These are phyloP conservation scores for Trididemnum miniatum DNA, from an alignment of 23 tunicate species.

Conservation along the genomic window DNA sequence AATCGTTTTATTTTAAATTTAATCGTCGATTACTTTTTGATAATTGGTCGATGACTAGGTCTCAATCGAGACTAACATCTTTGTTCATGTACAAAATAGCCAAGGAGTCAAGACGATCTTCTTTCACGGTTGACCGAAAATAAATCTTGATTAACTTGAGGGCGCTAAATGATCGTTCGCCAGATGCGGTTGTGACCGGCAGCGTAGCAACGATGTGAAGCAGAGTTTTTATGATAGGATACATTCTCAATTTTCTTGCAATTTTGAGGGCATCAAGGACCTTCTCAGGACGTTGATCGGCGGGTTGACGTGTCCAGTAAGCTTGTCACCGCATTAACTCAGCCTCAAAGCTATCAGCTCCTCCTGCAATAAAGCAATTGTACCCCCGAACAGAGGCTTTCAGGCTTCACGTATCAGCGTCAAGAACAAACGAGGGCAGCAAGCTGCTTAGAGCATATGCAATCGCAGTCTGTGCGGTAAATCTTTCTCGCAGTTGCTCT, in stretches of 20 bases:
- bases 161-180: too few relatives aligned
- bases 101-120: constrained; percentile 1
- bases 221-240: background rate
- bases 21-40: background rate
- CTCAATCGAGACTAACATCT: background rate
- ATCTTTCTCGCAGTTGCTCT: too few relatives aligned
- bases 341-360: constrained; percentile 4
- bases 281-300: too few relatives aligned
- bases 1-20: background rate
- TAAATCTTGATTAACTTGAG: too few relatives aligned
- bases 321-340: constrained; percentile 11
- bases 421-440: background rate
- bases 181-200: constrained; percentile 12
- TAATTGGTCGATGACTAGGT: background rate
- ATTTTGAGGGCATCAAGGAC: background rate
- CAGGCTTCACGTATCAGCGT: constrained; percentile 5
- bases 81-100: background rate
- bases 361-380: too few relatives aligned
- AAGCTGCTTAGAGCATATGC: constrained; percentile 11
- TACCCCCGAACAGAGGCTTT: background rate
- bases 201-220: background rate
- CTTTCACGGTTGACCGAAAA: background rate
- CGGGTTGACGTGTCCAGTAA: too few relatives aligned
- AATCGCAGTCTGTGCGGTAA: too few relatives aligned
- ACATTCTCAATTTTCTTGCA: background rate